Evolutionary conservation across 2,888 invertebrate genomes (phyloP), one percentile per base, ranked within the genome.

Genomic region (Apodemia hepburni): DNA sequence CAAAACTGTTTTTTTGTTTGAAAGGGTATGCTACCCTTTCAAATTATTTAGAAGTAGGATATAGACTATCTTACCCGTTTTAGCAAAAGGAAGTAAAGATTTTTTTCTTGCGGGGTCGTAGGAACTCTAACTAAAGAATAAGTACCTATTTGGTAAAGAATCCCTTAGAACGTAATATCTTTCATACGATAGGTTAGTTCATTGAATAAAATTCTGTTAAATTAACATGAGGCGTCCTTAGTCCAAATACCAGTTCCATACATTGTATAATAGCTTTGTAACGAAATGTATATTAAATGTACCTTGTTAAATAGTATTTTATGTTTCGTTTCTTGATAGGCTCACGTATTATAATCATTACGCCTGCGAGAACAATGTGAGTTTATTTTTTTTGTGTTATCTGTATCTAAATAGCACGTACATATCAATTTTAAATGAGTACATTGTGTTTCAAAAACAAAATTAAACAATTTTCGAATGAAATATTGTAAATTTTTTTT

Each of bases 291-390:
- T 54, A 54, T 54, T 6, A 54, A 54, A 7, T 54, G 22, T 11
- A 51, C 8, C 9, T 58, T 59, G 57, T 35, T 51, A 49, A 58
- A 60, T 61, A 45, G 45, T 66, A 63, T 64, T 61, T 64, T 61
- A 63, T 63, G 58, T 58, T 38, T 62, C 6, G 38, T 49, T 66
- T 65, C 61, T 64, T 64, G 47, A 49, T 29, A 17, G 18, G 22
- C 63, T 66, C 65, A 65, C 64, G 64, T 68, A 63, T 58, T 42
- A 15, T n/a, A 42, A 61, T 51, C 27, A 66, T 60, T 62, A 65
- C 66, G 68, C 59, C 64, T 51, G 38, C 64, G n/a, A 60, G 62
- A 33, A 54, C 63, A 60, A 33, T 65, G 68, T 68, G 59, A 66
- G 66, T 68, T 62, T 62, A 61, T 68, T 61, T 4, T 49, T 22